These are phyloP conservation scores for Luscinia megarhynchos DNA, from an alignment of 2,797 vertebrate species.

Conservation along the genomic window DNA sequence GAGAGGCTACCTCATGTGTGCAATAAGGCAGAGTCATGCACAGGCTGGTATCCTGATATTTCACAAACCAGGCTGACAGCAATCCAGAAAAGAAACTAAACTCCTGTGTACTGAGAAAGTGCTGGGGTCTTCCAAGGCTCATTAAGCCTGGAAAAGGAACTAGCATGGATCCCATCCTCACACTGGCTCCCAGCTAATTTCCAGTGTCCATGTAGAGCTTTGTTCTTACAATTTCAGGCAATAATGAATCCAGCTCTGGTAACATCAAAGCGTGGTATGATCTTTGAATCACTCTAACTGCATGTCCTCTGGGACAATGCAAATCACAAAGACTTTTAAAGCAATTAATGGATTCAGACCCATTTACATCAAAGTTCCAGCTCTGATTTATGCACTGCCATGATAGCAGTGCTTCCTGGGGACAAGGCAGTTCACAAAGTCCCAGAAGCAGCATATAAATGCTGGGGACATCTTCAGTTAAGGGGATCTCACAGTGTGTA, in stretches of 20 bases:
- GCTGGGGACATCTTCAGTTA: not conserved
- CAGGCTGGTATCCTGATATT: not conserved
- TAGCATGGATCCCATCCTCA: not conserved
- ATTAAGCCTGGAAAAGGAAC: not conserved
- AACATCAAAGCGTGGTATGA: slow-evolving; percentile 15
- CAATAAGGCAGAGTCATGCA: accelerated
- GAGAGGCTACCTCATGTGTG: not conserved
- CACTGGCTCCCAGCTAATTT: not conserved
- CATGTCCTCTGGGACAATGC: slow-evolving; percentile 32
- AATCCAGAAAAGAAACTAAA: not conserved
- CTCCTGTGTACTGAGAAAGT: not conserved
- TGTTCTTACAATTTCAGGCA: slow-evolving; percentile 20
- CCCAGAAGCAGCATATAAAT: not conserved
- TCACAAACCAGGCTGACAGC: not conserved
- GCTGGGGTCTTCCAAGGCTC: not conserved
- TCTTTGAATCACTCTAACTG: slow-evolving; percentile 40
- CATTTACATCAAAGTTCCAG: slow-evolving; percentile 49
- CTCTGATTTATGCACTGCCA: slow-evolving; percentile 42
- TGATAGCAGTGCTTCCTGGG: slow-evolving; percentile 30
- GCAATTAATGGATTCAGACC: slow-evolving; percentile 33
- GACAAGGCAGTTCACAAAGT: slow-evolving; percentile 1
- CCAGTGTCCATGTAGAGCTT: slow-evolving; percentile 1
- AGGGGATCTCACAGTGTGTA: not conserved
- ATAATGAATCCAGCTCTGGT: slow-evolving; percentile 12
- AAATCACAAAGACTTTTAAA: slow-evolving; percentile 50